Conservation (phyloP, 2,888 invertebrate species). For the Colletes collaris region DNA sequence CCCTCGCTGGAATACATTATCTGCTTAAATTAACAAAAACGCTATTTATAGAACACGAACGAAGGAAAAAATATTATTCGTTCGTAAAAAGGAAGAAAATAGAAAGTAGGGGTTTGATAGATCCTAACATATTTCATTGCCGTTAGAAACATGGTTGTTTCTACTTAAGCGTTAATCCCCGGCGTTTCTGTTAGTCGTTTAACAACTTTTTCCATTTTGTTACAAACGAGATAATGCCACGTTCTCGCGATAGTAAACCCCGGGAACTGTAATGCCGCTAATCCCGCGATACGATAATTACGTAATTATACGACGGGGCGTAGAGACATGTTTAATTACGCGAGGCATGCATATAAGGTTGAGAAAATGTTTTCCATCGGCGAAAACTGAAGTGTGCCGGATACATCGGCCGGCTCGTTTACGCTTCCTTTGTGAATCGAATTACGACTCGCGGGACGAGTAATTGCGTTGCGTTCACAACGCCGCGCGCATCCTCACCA, state of each 20-base stretch:
- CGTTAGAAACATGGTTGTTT: no score
- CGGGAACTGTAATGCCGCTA: slow-evolving; percentile 6
- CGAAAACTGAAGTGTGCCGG: slow-evolving; percentile 32
- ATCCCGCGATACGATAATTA: slow-evolving; percentile 22
- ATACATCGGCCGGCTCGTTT: slow-evolving; percentile 7
- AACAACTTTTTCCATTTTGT: no score
- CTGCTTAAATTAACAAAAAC: no score
- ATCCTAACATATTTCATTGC: no score
- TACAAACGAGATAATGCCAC: no score
- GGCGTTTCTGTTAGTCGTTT: neutral
- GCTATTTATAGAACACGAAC: no score
- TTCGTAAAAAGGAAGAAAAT: no score
- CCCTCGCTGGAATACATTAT: no score
- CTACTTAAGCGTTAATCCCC: no score
- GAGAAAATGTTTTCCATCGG: slow-evolving; percentile 40
- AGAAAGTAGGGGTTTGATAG: no score
- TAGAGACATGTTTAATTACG: slow-evolving; percentile 7
- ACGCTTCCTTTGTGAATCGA: slow-evolving; percentile 53
- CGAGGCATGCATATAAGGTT: neutral
- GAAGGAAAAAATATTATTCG: no score
- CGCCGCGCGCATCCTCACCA: neutral
- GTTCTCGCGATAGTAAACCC: neutral
- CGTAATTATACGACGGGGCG: slow-evolving; percentile 16
- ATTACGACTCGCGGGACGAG: slow-evolving; percentile 33
- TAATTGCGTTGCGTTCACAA: slow-evolving; percentile 45